A percentile compares a stretch with the other conserved stretches of the same genome.
Conservation (phyloP, 1,140 invertebrate genomes). For the Drosophila dunni region DNA sequence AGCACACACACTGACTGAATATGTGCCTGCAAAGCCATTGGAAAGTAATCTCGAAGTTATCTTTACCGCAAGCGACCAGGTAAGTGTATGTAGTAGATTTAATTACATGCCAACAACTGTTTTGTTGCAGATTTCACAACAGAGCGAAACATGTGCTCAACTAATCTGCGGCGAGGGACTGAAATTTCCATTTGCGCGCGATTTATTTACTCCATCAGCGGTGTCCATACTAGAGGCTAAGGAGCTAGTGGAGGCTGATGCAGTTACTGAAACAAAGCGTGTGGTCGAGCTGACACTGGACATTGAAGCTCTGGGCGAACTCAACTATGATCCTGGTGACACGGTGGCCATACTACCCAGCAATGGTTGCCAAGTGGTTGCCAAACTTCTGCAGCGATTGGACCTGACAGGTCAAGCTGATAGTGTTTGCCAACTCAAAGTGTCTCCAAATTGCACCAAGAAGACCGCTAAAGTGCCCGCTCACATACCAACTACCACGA, state of each 20-base stretch:
- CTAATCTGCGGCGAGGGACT: constrained; percentile 45
- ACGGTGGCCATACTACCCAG: constrained; percentile 69
- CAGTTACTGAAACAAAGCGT: constrained; percentile 48
- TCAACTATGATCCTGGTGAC: constrained; percentile 67
- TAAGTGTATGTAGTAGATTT: neutral
- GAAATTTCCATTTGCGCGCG: constrained; percentile 64
- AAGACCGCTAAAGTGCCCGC: constrained; percentile 74
- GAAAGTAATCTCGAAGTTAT: constrained; percentile 55
- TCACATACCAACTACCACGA: constrained; percentile 78
- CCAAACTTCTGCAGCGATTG: constrained; percentile 48
- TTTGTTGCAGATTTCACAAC: constrained; percentile 16
- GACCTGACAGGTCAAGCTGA: constrained; percentile 51
- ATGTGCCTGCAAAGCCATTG: constrained; percentile 64
- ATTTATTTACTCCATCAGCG: constrained; percentile 4
- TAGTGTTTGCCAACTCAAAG: constrained; percentile 32
- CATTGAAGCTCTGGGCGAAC: neutral
- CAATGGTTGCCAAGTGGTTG: constrained; percentile 50
- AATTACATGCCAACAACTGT: neutral
- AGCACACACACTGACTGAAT: constrained; percentile 58
- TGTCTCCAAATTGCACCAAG: constrained; percentile 51
- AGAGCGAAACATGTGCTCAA: constrained; percentile 43
- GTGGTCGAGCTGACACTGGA: constrained; percentile 65
- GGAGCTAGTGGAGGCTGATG: constrained; percentile 50
- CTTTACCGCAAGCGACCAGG: constrained; percentile 36
- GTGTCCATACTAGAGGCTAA: constrained; percentile 39